Evolutionary conservation across 1,140 invertebrate species (phyloP).

Genomic region (Caenorhabditis briggsae): DNA sequence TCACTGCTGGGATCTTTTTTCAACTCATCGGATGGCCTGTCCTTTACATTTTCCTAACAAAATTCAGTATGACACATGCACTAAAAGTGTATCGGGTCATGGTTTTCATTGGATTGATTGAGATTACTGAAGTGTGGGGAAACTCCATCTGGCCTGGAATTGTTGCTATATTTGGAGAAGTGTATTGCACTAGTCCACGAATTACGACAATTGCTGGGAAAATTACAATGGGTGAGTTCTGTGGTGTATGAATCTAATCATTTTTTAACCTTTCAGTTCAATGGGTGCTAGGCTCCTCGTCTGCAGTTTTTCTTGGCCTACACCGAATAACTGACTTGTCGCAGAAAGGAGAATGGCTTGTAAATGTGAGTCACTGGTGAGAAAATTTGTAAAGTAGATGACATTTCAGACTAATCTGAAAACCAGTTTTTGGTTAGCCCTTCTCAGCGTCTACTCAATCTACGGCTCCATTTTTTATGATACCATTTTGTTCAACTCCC

Average conservation of each 20-base stretch:
- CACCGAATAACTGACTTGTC: neutral
- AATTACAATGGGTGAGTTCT: conserved; percentile 5
- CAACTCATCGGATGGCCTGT: conserved; percentile 14
- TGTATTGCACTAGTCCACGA: neutral
- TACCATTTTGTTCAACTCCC: conserved; percentile 10
- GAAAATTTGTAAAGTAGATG: neutral
- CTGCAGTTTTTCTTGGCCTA: neutral
- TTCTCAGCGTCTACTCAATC: neutral
- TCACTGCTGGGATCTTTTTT: neutral
- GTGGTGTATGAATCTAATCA: no score
- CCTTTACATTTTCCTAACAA: neutral
- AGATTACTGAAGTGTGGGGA: conserved; percentile 30
- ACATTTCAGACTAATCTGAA: conserved; percentile 1
- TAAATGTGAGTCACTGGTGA: neutral
- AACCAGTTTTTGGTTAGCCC: neutral
- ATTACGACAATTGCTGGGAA: conserved; percentile 6
- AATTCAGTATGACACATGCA: conserved; percentile 22
- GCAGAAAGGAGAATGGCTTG: neutral
- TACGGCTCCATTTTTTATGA: conserved; percentile 21
- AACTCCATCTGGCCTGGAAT: conserved; percentile 2
- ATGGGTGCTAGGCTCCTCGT: conserved; percentile 4
- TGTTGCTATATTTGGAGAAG: conserved; percentile 8
- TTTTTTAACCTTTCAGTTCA: neutral
- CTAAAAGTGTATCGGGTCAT: conserved; percentile 11
- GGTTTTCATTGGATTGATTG: conserved; percentile 9